Percentiles rank a stretch among this genome's conserved stretches.
Evolutionary conservation across 2,113 vertebrate genomes (phyloP).

Genomic region (Pachycephala philippinensis): DNA sequence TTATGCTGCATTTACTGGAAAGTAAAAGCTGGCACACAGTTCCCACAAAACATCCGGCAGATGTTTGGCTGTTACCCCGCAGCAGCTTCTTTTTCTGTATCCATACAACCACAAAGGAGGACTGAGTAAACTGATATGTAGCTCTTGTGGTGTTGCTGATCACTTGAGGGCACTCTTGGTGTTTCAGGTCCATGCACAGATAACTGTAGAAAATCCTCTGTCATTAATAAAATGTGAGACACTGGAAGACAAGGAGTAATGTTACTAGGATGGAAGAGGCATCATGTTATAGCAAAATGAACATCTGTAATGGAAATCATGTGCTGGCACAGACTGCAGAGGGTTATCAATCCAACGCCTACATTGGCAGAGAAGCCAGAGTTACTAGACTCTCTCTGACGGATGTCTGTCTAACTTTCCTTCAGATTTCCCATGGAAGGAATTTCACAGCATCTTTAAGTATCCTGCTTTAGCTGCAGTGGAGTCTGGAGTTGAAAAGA

Average conservation of each 20-base stretch:
- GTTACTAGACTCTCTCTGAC: not conserved
- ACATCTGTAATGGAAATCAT: not conserved
- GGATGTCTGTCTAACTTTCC: constrained; percentile 1
- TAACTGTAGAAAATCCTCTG: not conserved
- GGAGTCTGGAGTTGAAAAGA: constrained; percentile 17
- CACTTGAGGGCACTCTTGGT: constrained; percentile 54
- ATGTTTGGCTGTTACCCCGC: not conserved
- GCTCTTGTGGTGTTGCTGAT: not conserved
- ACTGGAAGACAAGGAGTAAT: not conserved
- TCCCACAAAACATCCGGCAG: not conserved
- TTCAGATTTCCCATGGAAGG: constrained; percentile 14
- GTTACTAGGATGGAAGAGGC: not conserved
- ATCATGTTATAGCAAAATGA: not conserved
- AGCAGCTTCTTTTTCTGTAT: not conserved
- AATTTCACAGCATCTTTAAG: constrained; percentile 32
- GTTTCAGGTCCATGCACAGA: not conserved
- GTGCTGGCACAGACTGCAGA: not conserved
- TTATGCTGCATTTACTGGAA: not conserved
- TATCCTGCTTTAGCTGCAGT: not conserved
- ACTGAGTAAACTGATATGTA: rapidly evolving
- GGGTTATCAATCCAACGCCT: not conserved
- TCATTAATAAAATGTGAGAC: not conserved
- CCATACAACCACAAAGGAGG: not conserved
- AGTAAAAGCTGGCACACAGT: not conserved
- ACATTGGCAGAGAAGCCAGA: not conserved